phyloP scores from a whole-genome alignment of 2,888 invertebrate genomes.

The Lydus trimaculatus region DNA sequence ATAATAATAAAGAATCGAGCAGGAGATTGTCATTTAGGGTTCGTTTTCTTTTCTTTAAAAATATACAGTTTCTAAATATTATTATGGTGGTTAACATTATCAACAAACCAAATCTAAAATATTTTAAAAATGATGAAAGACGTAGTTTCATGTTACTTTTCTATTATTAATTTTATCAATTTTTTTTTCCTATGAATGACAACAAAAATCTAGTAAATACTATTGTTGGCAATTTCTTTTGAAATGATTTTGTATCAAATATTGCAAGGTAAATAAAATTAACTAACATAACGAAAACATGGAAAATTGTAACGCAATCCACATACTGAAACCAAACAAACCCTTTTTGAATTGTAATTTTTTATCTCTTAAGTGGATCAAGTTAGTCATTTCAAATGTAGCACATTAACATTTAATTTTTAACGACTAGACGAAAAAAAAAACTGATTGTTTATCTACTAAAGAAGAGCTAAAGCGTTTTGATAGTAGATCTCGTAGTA shows the following conservation, averaged over 20 bases:
- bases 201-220: neutral
- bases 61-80: neutral
- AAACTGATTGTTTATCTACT: no score
- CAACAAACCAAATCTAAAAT: neutral
- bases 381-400: no score
- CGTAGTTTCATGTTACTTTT: neutral
- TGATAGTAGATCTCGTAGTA: no score
- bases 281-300: neutral
- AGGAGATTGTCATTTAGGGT: neutral
- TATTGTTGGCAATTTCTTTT: neutral
- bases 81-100: neutral
- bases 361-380: no score
- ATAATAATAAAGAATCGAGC: neutral
- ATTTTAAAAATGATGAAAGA: neutral
- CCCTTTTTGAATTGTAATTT: no score
- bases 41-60: neutral
- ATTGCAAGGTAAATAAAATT: neutral
- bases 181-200: neutral
- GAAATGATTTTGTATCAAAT: neutral
- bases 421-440: no score
- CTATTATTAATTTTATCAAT: neutral
- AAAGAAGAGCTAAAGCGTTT: no score
- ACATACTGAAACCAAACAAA: no score
- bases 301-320: neutral
- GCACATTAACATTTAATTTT: no score